A percentile compares a stretch with the other conserved stretches of the same genome.
Evolutionary conservation across 2,113 vertebrate species (phyloP).

Genomic region (Rhea pennata): DNA sequence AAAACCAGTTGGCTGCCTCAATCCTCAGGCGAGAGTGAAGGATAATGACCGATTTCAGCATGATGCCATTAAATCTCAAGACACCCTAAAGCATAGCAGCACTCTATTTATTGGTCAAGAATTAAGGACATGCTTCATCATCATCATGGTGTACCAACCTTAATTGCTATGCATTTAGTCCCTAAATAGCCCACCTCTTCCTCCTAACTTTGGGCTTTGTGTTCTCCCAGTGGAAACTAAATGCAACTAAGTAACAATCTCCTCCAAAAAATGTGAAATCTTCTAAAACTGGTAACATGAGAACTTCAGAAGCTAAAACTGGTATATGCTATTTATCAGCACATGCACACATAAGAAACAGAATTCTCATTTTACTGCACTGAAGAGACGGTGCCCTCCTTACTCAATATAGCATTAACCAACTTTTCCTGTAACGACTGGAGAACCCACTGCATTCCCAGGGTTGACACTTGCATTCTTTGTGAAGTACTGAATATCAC

Average conservation of each 20-base stretch:
- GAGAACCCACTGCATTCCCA: fast-evolving
- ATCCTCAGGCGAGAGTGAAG: conserved; percentile 29
- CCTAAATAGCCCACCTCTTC: neutral
- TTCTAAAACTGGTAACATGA: neutral
- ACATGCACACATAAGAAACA: neutral
- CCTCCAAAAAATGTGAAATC: neutral
- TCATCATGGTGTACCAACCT: neutral
- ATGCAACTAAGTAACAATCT: neutral
- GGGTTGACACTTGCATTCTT: neutral
- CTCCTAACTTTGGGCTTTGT: neutral
- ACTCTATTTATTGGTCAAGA: conserved; percentile 53
- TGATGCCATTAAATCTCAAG: conserved; percentile 39
- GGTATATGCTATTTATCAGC: neutral
- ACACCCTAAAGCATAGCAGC: conserved; percentile 27
- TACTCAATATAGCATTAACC: neutral
- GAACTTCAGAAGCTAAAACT: neutral
- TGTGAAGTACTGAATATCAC: neutral
- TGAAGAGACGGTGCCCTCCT: neutral
- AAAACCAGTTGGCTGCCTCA: neutral
- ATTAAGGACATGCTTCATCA: conserved; percentile 6
- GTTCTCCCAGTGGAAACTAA: neutral
- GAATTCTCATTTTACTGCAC: neutral
- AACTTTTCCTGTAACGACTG: fast-evolving
- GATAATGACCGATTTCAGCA: conserved; percentile 49
- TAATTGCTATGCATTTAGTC: neutral